These are phyloP conservation scores for Tetranychus cinnabarinus DNA, from an alignment of 1,140 invertebrate species.

Conservation along the genomic window DNA sequence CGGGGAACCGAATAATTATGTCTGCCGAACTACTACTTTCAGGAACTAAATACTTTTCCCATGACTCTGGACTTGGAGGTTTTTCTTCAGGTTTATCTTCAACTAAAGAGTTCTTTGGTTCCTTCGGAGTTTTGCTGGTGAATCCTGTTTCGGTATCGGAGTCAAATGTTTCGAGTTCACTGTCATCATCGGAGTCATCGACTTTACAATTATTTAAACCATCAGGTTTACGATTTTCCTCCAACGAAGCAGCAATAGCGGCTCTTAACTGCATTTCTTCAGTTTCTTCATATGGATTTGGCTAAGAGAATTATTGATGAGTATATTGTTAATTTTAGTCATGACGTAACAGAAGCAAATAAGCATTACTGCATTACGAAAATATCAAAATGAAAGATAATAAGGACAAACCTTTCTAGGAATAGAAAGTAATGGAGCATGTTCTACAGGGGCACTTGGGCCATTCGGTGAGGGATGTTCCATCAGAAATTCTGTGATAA, in stretches of 20 bases:
- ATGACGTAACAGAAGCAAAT: neutral
- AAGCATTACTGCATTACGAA: neutral
- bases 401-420: neutral
- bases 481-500: conserved; percentile 19
- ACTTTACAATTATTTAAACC: conserved; percentile 3
- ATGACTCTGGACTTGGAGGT: conserved; percentile 8
- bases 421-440: neutral
- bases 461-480: conserved; percentile 18
- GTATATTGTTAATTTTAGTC: neutral
- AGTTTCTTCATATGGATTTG: conserved; percentile 22
- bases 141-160: conserved; percentile 12
- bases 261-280: conserved; percentile 26
- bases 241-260: conserved; percentile 25
- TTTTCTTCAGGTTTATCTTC: neutral
- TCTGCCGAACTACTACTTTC: conserved; percentile 19
- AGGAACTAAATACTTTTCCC: conserved; percentile 15
- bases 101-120: neutral
- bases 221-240: conserved; percentile 1
- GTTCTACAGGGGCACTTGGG: neutral
- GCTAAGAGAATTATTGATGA: conserved; percentile 1
- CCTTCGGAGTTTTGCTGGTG: neutral
- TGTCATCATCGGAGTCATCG: conserved; percentile 15
- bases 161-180: conserved; percentile 22
- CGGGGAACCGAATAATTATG: conserved; percentile 23
- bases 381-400: neutral